Percentiles rank a stretch among this genome's conserved stretches.
Conservation (phyloP, 2,888 invertebrate species). For the Anaspis maculata region DNA sequence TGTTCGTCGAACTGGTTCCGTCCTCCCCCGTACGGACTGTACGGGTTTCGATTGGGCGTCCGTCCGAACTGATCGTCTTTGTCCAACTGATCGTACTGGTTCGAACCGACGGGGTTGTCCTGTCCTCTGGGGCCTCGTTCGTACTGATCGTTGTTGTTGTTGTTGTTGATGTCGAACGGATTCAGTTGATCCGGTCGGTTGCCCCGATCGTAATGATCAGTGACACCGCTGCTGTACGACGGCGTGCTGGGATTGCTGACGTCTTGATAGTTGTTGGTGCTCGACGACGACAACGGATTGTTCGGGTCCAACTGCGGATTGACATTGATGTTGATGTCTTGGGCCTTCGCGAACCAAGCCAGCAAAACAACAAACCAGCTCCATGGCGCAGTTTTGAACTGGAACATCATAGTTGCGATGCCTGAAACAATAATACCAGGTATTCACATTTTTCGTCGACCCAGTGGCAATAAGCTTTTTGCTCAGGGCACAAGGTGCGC, state of each 20-base stretch:
- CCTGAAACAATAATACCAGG: too few species aligned
- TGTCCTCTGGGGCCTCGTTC: too few species aligned
- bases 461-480: too few species aligned
- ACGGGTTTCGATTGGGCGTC: slow-evolving; percentile 17
- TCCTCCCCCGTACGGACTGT: slow-evolving; percentile 11
- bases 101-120: too few species aligned
- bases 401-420: slow-evolving; percentile 24
- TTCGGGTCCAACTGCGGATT: slow-evolving; percentile 16
- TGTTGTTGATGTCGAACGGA: slow-evolving; percentile 1
- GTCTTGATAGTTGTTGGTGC: slow-evolving; percentile 17
- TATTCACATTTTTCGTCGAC: too few species aligned
- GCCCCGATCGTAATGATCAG: not conserved
- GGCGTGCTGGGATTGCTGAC: slow-evolving; percentile 13
- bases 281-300: slow-evolving; percentile 18
- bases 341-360: slow-evolving; percentile 22
- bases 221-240: slow-evolving; percentile 1
- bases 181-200: not conserved
- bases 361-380: slow-evolving; percentile 19
- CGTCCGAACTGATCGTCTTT: slow-evolving; percentile 17
- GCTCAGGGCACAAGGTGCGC: too few species aligned
- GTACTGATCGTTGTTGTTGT: slow-evolving; percentile 2
- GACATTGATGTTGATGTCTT: slow-evolving; percentile 23
- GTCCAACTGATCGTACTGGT: slow-evolving; percentile 13
- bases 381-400: slow-evolving; percentile 19
- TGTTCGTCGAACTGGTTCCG: slow-evolving; percentile 18